Base-by-base conservation (phyloP, 2,113 vertebrate genomes). In the Felis chaus region DNA sequence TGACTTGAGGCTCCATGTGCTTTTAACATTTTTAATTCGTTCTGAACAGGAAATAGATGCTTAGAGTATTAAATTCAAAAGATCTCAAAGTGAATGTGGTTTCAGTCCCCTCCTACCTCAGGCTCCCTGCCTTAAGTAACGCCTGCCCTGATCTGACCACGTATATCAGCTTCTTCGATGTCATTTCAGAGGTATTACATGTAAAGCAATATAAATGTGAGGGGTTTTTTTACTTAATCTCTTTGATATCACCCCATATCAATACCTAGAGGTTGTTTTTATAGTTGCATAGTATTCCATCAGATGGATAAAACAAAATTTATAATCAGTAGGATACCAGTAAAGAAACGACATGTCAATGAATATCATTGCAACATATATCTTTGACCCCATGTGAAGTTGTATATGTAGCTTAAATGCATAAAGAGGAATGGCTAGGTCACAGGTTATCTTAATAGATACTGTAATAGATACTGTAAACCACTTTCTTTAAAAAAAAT, bases 1-100 rank as follows among this genome's bases (percentile, higher is more conserved):
- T 91, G 18, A 69, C 41, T 82, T 89, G 73, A 89, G 39, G 7
- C 74, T 85, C 48, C 23, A 61, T 29, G 36, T 10, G 19, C 53
- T 95, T 93, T 69, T 31, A 61, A 14, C 15, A 1, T 45, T 87
- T 92, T 19, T 12, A 86, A 50, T 92, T 76, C 39, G 84, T 78
- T 87, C 94, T 50, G 4, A 94, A 74, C 41, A 94, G 31, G 31
- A 93, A 96, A 55, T 79, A 95, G 36, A 94, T 86, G 11, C 5
- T 73, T n/a, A 78, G 15, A 85, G 0, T 73, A 63, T 50, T 73
- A 78, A 89, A 63, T 68, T 85, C 36, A 55, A 89, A 94, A 85
- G 13, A 2, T 63, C 25, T 21, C 48, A 66, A 85, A 94, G 25
- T 45, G 57, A 82, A 71, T 27, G 39, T 55, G 14, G 7, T 79